phyloP scores from a whole-genome alignment of 2,113 vertebrate species.

The Myotis davidii region DNA sequence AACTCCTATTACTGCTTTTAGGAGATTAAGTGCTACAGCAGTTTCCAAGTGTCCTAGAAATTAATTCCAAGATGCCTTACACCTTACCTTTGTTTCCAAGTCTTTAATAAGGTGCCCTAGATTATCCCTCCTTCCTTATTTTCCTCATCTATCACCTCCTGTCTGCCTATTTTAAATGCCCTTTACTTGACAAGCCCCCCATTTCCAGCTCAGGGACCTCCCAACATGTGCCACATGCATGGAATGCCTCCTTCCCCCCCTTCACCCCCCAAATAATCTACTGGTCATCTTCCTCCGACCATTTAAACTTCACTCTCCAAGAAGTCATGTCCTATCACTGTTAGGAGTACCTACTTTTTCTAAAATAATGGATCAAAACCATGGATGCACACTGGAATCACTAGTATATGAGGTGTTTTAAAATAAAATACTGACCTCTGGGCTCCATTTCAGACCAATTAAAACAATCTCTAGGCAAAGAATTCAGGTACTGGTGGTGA shows the following conservation, averaged over 20 bases:
- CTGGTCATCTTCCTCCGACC: slow-evolving; percentile 18
- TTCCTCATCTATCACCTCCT: neutral
- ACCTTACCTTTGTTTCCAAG: slow-evolving; percentile 52
- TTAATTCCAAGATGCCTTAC: slow-evolving; percentile 64
- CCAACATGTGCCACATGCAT: neutral
- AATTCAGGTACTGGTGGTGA: neutral
- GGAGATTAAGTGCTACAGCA: slow-evolving; percentile 60
- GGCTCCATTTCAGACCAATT: neutral
- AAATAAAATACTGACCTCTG: neutral
- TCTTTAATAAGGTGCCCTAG: slow-evolving; percentile 44
- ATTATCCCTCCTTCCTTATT: neutral
- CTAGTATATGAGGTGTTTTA: neutral
- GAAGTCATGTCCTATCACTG: neutral
- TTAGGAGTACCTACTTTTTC: slow-evolving; percentile 35
- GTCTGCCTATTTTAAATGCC: neutral
- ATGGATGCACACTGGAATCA: neutral
- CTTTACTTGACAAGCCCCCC: neutral
- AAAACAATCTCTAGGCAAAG: slow-evolving; percentile 27
- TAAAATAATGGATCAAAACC: slow-evolving; percentile 44
- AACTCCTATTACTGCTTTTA: slow-evolving; percentile 67
- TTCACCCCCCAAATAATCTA: neutral
- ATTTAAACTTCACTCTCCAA: slow-evolving; percentile 32
- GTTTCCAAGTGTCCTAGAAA: slow-evolving; percentile 76
- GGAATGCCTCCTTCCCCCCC: neutral
- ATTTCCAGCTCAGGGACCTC: neutral